Conservation (phyloP, 2,113 vertebrate species). For the Archilochus colubris region DNA sequence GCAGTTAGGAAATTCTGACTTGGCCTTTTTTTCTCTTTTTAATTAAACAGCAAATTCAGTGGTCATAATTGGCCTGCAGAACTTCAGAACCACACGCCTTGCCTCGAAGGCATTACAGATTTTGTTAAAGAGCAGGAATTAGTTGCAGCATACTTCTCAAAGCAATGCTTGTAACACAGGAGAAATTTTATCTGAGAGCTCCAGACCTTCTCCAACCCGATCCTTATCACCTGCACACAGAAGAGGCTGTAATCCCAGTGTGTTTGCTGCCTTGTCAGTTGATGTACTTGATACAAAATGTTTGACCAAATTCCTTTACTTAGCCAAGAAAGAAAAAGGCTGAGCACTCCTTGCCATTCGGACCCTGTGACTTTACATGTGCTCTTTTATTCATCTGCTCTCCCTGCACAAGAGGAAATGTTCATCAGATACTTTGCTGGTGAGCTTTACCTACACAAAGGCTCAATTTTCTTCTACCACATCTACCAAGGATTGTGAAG, state of each 20-base stretch:
- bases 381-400: neutral
- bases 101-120: neutral
- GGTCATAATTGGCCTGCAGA: neutral
- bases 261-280: neutral
- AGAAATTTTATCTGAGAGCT: neutral
- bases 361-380: neutral
- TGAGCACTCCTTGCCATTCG: neutral
- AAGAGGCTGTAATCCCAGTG: neutral
- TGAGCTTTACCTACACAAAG: neutral
- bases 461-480: neutral
- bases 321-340: neutral
- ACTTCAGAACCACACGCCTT: accelerated
- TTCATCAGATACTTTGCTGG: neutral
- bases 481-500: neutral
- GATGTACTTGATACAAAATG: neutral
- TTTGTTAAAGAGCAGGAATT: neutral
- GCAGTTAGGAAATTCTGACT: neutral
- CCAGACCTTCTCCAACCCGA: neutral
- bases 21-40: neutral
- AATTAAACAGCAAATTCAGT: neutral
- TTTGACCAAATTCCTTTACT: neutral
- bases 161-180: neutral
- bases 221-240: neutral
- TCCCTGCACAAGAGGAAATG: neutral
- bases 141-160: neutral